These are phyloP conservation scores for Hirtodrosophila confusa DNA, from an alignment of 2,888 invertebrate species.

Conservation along the genomic window DNA sequence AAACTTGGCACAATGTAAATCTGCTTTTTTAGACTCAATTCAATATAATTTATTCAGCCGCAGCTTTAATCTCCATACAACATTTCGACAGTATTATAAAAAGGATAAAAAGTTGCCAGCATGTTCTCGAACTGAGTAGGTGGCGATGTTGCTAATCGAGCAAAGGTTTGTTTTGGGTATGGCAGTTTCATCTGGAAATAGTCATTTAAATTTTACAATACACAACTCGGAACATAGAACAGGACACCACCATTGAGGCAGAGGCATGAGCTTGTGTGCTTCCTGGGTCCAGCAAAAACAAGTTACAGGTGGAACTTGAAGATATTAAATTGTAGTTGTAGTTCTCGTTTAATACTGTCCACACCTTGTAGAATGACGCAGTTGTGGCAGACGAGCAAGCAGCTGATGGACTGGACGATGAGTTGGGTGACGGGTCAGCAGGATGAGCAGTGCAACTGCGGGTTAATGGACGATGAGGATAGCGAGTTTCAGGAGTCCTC, in stretches of 20 bases:
- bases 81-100: too few species aligned
- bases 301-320: background rate
- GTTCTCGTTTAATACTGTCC: too few species aligned
- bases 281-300: slow-evolving; percentile 1
- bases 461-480: slow-evolving; percentile 5
- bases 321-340: background rate
- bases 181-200: slow-evolving; percentile 2
- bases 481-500: slow-evolving; percentile 38
- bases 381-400: slow-evolving; percentile 24
- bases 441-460: slow-evolving; percentile 8
- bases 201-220: slow-evolving; percentile 24
- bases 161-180: background rate
- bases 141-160: background rate
- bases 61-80: too few species aligned
- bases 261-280: slow-evolving; percentile 9
- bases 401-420: slow-evolving; percentile 6
- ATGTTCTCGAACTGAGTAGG: slow-evolving; percentile 3
- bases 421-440: background rate
- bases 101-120: too few species aligned
- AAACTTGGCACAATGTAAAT: too few species aligned
- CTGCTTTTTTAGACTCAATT: too few species aligned
- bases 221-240: slow-evolving; percentile 13
- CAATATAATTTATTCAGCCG: too few species aligned
- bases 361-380: slow-evolving; percentile 22
- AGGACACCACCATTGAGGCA: slow-evolving; percentile 5